Conservation (phyloP, 2,888 invertebrate species). For the Drosophila nr. perissopoda region DNA sequence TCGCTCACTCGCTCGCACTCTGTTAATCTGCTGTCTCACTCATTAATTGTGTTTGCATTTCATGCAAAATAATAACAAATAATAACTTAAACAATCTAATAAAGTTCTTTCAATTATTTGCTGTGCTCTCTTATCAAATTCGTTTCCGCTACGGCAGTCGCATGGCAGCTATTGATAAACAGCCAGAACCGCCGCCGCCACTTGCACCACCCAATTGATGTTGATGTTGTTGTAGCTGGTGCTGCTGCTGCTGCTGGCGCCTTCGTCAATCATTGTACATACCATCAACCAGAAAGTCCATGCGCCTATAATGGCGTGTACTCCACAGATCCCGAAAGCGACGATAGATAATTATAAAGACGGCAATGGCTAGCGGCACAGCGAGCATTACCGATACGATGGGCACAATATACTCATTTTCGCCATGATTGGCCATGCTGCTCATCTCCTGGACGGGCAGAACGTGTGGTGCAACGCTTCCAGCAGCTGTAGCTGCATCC, state of each 20-base stretch:
- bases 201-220: slow-evolving; percentile 6
- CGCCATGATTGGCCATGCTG: slow-evolving; percentile 76
- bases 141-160: slow-evolving; percentile 35
- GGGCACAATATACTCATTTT: slow-evolving; percentile 90
- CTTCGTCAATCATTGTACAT: slow-evolving; percentile 92
- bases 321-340: slow-evolving; percentile 93
- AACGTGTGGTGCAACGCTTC: slow-evolving; percentile 57
- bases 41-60: slow-evolving; percentile 49
- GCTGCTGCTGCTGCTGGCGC: slow-evolving; percentile 34
- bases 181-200: slow-evolving; percentile 5
- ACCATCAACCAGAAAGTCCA: slow-evolving; percentile 95
- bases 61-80: slow-evolving; percentile 45
- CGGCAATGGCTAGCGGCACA: slow-evolving; percentile 88
- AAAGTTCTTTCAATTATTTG: slow-evolving; percentile 32
- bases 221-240: slow-evolving; percentile 6
- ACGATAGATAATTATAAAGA: slow-evolving; percentile 88
- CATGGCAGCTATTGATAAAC: slow-evolving; percentile 20
- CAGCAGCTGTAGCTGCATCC: slow-evolving; percentile 1
- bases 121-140: slow-evolving; percentile 27
- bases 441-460: slow-evolving; percentile 75
- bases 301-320: slow-evolving; percentile 93
- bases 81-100: slow-evolving; percentile 57
- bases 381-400: slow-evolving; percentile 90
- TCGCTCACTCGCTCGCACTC: neutral
- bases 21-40: slow-evolving; percentile 6